Percentiles rank a stretch among this genome's conserved stretches.
These are phyloP conservation scores for Nemurella pictetii DNA, from an alignment of 2,888 invertebrate genomes.

Conservation along the genomic window DNA sequence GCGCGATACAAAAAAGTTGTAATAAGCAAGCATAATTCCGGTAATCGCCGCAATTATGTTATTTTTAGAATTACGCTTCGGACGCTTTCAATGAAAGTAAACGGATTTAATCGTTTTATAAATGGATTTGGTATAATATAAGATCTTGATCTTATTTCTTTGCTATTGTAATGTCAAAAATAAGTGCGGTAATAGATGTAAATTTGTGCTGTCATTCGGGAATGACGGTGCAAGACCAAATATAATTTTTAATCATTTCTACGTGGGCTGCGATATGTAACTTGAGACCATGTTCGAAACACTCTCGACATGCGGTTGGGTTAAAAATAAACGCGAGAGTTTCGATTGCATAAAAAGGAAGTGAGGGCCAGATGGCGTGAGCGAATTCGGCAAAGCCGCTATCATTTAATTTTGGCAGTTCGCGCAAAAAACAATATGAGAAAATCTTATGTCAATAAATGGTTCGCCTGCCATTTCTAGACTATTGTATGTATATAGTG, in stretches of 20 bases:
- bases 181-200: neutral
- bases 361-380: too few species aligned
- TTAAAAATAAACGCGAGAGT: too few species aligned
- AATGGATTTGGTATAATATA: neutral
- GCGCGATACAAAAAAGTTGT: neutral
- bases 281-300: too few species aligned
- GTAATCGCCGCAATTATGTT: neutral
- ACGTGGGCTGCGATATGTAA: neutral
- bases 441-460: neutral
- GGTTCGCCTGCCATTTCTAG: neutral
- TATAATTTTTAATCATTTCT: neutral
- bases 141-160: neutral
- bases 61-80: neutral
- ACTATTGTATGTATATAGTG: neutral
- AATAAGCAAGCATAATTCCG: neutral
- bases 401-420: neutral
- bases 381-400: neutral
- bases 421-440: neutral
- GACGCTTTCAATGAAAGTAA: neutral
- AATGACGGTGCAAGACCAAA: neutral
- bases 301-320: too few species aligned
- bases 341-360: too few species aligned
- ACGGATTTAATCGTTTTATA: neutral
- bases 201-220: neutral
- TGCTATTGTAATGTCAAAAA: neutral